phyloP scores from a whole-genome alignment of 2,888 invertebrate species.

The Mechanitis messenoides region DNA sequence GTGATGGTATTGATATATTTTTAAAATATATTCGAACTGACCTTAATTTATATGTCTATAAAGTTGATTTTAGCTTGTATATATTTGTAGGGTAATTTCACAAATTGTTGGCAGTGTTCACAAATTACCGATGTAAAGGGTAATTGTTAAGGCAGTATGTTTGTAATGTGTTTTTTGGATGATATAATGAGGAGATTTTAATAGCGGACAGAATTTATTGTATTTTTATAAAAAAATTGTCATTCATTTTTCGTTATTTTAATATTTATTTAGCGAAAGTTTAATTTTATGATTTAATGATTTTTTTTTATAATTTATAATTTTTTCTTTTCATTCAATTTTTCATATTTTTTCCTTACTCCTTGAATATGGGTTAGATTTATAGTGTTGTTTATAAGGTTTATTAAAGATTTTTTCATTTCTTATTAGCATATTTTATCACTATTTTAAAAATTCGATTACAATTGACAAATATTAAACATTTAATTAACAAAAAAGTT shows the following conservation, averaged over 20 bases:
- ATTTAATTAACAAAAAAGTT: neutral
- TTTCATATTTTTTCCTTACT: too few relatives aligned
- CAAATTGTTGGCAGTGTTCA: conserved; percentile 61
- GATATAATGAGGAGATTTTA: conserved; percentile 45
- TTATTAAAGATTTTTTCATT: too few relatives aligned
- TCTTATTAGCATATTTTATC: too few relatives aligned
- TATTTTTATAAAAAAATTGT: conserved; percentile 13
- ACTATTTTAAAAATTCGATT: too few relatives aligned
- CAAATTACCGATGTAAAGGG: conserved; percentile 66
- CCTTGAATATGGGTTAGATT: too few relatives aligned
- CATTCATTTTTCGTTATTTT: neutral
- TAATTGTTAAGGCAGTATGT: conserved; percentile 50
- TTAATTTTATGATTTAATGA: too few relatives aligned
- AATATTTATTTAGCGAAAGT: too few relatives aligned
- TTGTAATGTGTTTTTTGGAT: conserved; percentile 50
- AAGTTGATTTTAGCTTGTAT: conserved; percentile 21
- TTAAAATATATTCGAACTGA: neutral
- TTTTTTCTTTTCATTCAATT: too few relatives aligned
- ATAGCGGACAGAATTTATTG: conserved; percentile 25
- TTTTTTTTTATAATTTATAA: too few relatives aligned
- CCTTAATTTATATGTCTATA: neutral
- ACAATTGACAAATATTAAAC: too few relatives aligned
- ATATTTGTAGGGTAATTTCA: conserved; percentile 45
- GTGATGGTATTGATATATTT: conserved; percentile 10
- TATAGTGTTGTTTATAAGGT: too few relatives aligned